Percentiles rank a stretch among this genome's conserved stretches.
Conservation (phyloP, 2,797 vertebrate species). For the Lagorchestes hirsutus region DNA sequence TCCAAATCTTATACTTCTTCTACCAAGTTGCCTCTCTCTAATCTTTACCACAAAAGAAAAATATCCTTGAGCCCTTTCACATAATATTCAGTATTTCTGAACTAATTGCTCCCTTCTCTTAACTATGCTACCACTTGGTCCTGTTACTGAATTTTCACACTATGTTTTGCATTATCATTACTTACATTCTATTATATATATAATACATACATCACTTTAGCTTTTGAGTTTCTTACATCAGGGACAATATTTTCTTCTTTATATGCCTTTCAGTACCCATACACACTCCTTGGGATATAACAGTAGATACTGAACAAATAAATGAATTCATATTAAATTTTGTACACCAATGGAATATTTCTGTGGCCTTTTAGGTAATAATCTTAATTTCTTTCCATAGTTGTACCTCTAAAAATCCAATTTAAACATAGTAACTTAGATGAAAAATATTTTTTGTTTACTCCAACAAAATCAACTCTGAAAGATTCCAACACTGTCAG, state of each 20-base stretch:
- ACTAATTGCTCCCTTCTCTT: not conserved
- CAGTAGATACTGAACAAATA: not conserved
- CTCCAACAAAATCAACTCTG: conserved; percentile 55
- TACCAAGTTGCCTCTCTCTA: not conserved
- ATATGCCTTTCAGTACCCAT: not conserved
- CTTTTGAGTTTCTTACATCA: not conserved
- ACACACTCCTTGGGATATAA: not conserved
- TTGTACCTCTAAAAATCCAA: conserved; percentile 49
- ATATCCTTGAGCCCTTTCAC: not conserved
- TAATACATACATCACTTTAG: too few relatives aligned
- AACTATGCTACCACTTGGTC: not conserved
- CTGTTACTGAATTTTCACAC: not conserved
- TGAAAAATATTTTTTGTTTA: not conserved
- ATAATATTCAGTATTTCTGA: not conserved
- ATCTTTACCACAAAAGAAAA: not conserved
- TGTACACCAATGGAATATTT: conserved; percentile 33
- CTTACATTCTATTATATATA: not conserved
- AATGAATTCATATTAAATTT: conserved; percentile 34
- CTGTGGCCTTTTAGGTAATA: conserved; percentile 50
- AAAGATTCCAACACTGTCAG: conserved; percentile 55
- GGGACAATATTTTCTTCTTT: not conserved
- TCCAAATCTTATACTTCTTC: not conserved
- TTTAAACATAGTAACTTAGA: conserved; percentile 51
- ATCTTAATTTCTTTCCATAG: conserved; percentile 47
- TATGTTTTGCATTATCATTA: not conserved